These are phyloP conservation scores for Crossocerus cetratus DNA, from an alignment of 2,888 invertebrate species.

Conservation along the genomic window DNA sequence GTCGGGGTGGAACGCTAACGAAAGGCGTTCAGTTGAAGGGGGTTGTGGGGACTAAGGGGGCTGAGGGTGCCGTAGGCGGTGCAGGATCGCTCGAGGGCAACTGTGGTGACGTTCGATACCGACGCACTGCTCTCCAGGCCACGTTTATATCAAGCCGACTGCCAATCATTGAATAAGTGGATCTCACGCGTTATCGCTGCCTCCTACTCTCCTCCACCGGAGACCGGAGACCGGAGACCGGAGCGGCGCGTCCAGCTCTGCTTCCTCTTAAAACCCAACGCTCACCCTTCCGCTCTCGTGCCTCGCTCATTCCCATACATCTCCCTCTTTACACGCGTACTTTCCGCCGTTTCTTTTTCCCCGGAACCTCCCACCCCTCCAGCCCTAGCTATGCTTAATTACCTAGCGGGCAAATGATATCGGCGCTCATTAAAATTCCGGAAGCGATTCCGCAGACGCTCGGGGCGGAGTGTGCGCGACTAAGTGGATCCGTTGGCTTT, in stretches of 20 bases:
- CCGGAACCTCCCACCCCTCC: neutral
- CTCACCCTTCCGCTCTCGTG: no score
- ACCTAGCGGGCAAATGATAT: conserved; percentile 56
- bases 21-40: neutral
- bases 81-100: conserved; percentile 16
- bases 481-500: neutral
- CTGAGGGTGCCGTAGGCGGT: conserved; percentile 1
- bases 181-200: conserved; percentile 44
- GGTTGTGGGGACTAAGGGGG: conserved; percentile 7
- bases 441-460: conserved; percentile 46
- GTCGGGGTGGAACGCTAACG: neutral
- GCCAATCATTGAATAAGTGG: conserved; percentile 49
- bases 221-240: no score
- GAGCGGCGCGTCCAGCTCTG: no score
- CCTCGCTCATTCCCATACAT: no score
- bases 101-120: conserved; percentile 31
- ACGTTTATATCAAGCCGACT: conserved; percentile 44
- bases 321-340: neutral
- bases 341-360: neutral
- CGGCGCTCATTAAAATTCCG: conserved; percentile 63
- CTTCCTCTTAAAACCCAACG: neutral
- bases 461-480: neutral
- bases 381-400: conserved; percentile 46
- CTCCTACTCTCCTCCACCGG: conserved; percentile 11
- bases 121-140: conserved; percentile 7